Conservation (phyloP, 92 coral and sea anemone species). For the Zoanthus solanderi region DNA sequence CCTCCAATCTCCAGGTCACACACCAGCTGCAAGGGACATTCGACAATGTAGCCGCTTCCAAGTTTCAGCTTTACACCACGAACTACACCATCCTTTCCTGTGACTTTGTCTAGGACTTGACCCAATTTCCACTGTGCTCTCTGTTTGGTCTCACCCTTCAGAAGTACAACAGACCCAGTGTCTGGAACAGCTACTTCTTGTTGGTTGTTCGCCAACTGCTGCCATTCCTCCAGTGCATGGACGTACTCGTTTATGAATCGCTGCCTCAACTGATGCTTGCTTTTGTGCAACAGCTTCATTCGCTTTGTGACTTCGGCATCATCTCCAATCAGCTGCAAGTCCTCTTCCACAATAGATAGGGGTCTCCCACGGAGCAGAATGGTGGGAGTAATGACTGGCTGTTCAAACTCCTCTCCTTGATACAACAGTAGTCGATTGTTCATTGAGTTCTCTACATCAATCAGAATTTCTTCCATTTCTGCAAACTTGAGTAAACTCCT, state of each 20-base stretch:
- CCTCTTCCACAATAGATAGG: no score
- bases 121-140: constrained; percentile 73
- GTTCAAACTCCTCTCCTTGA: no score
- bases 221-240: neutral
- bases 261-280: no score
- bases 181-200: constrained; percentile 35
- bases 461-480: no score
- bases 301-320: no score
- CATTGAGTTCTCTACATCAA: no score
- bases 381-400: no score
- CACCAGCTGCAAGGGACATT: constrained; percentile 69
- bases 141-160: constrained; percentile 60
- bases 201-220: constrained; percentile 10
- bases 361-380: no score
- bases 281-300: no score
- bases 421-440: no score
- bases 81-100: constrained; percentile 63
- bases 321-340: no score
- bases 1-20: constrained; percentile 74
- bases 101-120: constrained; percentile 61
- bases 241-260: no score
- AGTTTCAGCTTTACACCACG: constrained; percentile 66
- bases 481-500: constrained; percentile 47
- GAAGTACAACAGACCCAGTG: constrained; percentile 60
- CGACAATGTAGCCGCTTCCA: constrained; percentile 64